These are phyloP conservation scores for Protaetia brevitarsis DNA, from an alignment of 1,140 invertebrate genomes.

Conservation along the genomic window DNA sequence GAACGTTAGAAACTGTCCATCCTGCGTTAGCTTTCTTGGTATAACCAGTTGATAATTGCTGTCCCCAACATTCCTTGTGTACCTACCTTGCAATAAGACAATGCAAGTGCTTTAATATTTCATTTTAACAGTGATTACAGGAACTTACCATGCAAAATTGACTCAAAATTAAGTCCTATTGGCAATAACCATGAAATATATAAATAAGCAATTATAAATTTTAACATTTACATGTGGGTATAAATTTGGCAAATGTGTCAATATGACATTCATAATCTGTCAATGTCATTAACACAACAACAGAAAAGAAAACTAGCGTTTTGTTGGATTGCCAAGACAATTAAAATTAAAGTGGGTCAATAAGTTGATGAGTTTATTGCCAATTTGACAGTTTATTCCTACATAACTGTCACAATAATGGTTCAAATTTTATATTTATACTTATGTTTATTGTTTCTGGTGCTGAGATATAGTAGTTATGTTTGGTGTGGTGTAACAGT, in stretches of 20 bases:
- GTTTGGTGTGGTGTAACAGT: too few relatives aligned
- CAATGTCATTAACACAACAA: too few relatives aligned
- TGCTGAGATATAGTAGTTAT: too few relatives aligned
- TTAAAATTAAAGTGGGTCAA: too few relatives aligned
- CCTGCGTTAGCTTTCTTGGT: constrained; percentile 49
- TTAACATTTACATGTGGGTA: not conserved
- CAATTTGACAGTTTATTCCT: too few relatives aligned
- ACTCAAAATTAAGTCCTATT: not conserved
- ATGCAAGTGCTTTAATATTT: not conserved
- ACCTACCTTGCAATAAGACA: constrained; percentile 45
- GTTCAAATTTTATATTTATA: too few relatives aligned
- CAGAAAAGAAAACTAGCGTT: too few relatives aligned
- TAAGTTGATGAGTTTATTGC: too few relatives aligned
- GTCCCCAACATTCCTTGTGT: constrained; percentile 49
- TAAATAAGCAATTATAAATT: not conserved
- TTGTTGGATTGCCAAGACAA: too few relatives aligned
- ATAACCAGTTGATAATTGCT: constrained; percentile 50
- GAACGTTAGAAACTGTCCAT: constrained; percentile 52
- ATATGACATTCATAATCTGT: too few relatives aligned
- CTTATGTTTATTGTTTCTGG: too few relatives aligned
- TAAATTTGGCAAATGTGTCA: not conserved
- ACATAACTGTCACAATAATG: too few relatives aligned
- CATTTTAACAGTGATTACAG: not conserved
- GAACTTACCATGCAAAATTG: not conserved
- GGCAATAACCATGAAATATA: not conserved